These are phyloP conservation scores for Napeogenes sylphis DNA, from an alignment of 2,888 invertebrate genomes.

Conservation along the genomic window DNA sequence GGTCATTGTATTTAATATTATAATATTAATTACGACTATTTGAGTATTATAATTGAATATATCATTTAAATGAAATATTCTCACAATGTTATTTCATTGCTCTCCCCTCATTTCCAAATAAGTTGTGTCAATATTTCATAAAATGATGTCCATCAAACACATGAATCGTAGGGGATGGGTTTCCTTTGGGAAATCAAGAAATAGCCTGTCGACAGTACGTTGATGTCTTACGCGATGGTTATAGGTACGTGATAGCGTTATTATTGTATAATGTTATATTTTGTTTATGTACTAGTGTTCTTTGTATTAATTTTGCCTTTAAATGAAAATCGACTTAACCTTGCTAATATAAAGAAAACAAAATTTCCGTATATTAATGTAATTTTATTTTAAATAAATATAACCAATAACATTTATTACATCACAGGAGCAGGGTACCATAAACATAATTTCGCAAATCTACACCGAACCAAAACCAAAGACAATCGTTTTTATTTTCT, in stretches of 20 bases:
- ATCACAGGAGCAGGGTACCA: slow-evolving; percentile 77
- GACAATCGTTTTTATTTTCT: slow-evolving; percentile 29
- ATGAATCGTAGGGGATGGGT: slow-evolving; percentile 12
- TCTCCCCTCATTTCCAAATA: not conserved
- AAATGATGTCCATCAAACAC: slow-evolving; percentile 15
- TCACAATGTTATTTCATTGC: not conserved
- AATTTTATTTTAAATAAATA: slow-evolving; percentile 77
- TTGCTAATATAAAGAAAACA: slow-evolving; percentile 14
- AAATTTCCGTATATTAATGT: slow-evolving; percentile 68
- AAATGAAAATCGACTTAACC: no score
- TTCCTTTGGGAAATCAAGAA: slow-evolving; percentile 24
- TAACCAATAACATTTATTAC: slow-evolving; percentile 78
- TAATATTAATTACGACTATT: no score
- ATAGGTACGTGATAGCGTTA: not conserved
- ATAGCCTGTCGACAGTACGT: slow-evolving; percentile 7
- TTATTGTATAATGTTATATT: not conserved
- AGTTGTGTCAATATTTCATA: slow-evolving; percentile 25
- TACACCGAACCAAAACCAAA: slow-evolving; percentile 48
- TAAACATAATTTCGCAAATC: slow-evolving; percentile 69
- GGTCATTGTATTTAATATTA: no score
- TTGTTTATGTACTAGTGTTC: not conserved
- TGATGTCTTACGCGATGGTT: not conserved
- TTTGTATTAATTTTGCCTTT: not conserved
- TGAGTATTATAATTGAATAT: no score
- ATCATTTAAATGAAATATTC: no score